Evolutionary conservation across 1,140 invertebrate species (phyloP).

Genomic region (Camponotus pennsylvanicus): DNA sequence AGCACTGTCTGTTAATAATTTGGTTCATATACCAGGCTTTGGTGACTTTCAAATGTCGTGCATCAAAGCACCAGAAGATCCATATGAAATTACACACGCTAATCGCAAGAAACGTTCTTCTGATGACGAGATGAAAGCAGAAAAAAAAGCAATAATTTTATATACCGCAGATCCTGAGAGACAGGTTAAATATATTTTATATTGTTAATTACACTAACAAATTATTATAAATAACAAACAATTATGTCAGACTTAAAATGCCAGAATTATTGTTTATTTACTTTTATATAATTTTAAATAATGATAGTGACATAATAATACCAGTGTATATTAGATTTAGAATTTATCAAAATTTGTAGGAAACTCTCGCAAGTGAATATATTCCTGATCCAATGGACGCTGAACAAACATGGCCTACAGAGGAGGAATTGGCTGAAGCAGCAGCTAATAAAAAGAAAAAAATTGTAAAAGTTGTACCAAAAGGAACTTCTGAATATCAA

Average conservation of each 20-base stretch:
- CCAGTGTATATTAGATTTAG: background rate
- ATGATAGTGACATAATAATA: background rate
- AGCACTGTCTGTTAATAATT: constrained; percentile 93
- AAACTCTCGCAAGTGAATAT: constrained; percentile 93
- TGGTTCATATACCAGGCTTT: constrained; percentile 96
- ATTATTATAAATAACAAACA: background rate
- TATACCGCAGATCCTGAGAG: constrained; percentile 89
- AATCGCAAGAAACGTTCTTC: constrained; percentile 55
- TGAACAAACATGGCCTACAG: constrained; percentile 98
- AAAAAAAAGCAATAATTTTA: constrained; percentile 85
- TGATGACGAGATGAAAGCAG: constrained; percentile 79
- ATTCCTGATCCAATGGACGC: constrained; percentile 96
- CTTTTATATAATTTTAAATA: background rate
- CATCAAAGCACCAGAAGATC: constrained; percentile 92
- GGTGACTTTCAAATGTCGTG: constrained; percentile 96
- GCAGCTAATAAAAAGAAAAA: constrained; percentile 89
- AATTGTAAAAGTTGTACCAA: constrained; percentile 94
- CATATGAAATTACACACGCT: constrained; percentile 89
- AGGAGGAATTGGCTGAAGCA: constrained; percentile 94
- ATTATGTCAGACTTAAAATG: background rate
- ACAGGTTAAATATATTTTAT: constrained; percentile 87
- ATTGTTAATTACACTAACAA: background rate
- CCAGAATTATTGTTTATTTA: background rate
- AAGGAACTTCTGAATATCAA: constrained; percentile 98
- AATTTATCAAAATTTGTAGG: constrained; percentile 82